Evolutionary conservation across 2,797 vertebrate species (phyloP), one percentile per base, ranked within the genome.

Genomic region (Cryptoprocta ferox): DNA sequence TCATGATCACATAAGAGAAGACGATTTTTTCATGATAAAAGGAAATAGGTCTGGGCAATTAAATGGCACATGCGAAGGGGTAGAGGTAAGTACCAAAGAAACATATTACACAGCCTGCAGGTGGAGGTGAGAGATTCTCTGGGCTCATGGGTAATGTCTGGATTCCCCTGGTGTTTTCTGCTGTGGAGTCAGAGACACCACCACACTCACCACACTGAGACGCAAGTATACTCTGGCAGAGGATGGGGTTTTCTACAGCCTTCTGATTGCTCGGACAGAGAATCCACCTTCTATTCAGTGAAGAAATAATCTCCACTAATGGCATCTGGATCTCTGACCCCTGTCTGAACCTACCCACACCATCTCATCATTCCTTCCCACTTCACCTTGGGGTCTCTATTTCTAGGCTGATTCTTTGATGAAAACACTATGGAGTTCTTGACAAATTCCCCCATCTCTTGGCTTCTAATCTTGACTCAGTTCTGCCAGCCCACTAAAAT

Each of bases 171-270:
- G 3, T 2, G 37, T 30, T 70, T 70, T 48, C 21, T 53, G 3
- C 7, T 13, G 1, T 30, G 19, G 12, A 6, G 14, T 21, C 63
- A 80, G 35, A 73, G 19, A n/a, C 24, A 24, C 1, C 14, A 24
- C 3, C 2, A 16, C 0, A 0, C 9, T 21, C 28, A 56, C n/a
- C 16, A 39, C 8, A 24, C 66, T 93, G 32, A 9, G 32, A 45
- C 24, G 4, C 12, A 37, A 78, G 63, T 5, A 12, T 4, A 89
- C 12, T 14, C 35, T 13, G 32, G 30, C 32, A 50, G 28, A 8
- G 21, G 11, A 5, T 1, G 15, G 28, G 4, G n/a, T 11, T 42
- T 53, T 59, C 7, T 32, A 4, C 73, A 21, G 68, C 35, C 59
- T 71, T 76, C 61, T 6, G 19, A 42, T 42, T 6, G 6, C 5